These are phyloP conservation scores for Phalacrocorax brasilianus DNA, from an alignment of 2,113 vertebrate species.

Conservation along the genomic window DNA sequence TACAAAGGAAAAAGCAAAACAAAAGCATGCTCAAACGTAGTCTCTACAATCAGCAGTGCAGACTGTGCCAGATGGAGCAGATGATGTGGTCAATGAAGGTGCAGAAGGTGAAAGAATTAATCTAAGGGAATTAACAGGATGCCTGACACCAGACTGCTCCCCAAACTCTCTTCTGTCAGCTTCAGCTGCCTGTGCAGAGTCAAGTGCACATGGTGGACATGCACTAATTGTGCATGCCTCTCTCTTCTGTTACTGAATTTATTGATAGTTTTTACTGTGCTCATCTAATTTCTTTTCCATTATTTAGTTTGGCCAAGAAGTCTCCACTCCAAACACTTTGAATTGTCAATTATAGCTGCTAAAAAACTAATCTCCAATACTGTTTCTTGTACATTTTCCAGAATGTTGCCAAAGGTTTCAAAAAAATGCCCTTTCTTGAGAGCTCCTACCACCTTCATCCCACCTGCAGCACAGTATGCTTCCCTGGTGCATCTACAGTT, in stretches of 20 bases:
- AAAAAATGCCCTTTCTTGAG: neutral
- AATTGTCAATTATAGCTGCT: neutral
- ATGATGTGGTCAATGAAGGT: conserved; percentile 22
- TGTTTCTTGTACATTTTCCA: neutral
- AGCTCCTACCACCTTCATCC: neutral
- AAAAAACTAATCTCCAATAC: neutral
- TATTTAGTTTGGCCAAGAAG: neutral
- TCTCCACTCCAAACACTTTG: neutral
- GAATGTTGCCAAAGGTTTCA: neutral
- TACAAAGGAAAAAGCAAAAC: neutral
- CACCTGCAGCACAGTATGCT: neutral
- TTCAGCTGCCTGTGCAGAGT: neutral
- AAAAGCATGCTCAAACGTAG: neutral
- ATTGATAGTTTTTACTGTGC: neutral
- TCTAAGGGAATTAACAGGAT: neutral
- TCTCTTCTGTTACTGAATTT: neutral
- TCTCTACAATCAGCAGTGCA: neutral
- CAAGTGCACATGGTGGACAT: neutral
- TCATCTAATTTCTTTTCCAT: neutral
- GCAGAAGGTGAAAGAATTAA: conserved; percentile 14
- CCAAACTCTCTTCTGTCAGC: neutral
- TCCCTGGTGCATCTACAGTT: neutral
- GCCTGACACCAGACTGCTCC: neutral
- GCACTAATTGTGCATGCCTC: neutral
- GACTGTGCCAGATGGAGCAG: neutral